Percentiles rank a stretch among this genome's conserved stretches.
Conservation (phyloP, 1,140 invertebrate genomes). For the Centruroides vittatus region DNA sequence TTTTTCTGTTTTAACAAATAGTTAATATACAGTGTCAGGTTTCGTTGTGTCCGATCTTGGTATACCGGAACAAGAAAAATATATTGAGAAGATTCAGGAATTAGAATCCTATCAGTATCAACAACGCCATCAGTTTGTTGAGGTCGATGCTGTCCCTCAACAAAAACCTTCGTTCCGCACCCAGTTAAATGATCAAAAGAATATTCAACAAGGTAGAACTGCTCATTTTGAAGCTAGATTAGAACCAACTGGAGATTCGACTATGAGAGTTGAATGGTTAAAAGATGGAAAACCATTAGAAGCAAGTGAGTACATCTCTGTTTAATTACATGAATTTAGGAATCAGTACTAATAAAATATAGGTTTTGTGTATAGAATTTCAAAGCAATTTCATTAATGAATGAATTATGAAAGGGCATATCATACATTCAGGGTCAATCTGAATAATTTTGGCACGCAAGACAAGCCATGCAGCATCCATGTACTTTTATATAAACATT, state of each 20-base stretch:
- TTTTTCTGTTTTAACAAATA: neutral
- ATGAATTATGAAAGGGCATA: too few relatives aligned
- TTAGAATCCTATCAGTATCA: conserved; percentile 59
- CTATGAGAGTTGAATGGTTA: conserved; percentile 85
- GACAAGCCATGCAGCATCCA: too few relatives aligned
- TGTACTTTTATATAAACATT: too few relatives aligned
- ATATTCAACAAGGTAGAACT: conserved; percentile 80
- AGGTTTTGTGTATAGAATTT: too few relatives aligned
- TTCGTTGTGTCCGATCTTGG: conserved; percentile 37
- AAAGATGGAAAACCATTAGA: conserved; percentile 81
- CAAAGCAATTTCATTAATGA: too few relatives aligned
- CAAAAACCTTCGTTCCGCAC: conserved; percentile 66
- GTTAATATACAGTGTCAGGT: neutral
- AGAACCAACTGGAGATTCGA: conserved; percentile 81
- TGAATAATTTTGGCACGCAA: too few relatives aligned
- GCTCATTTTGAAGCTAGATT: conserved; percentile 91
- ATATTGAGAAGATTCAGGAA: conserved; percentile 83
- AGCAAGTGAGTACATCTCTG: conserved; percentile 46
- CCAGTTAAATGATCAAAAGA: conserved; percentile 67
- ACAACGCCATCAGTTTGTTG: conserved; percentile 10
- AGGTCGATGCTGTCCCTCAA: conserved; percentile 10
- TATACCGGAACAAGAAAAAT: conserved; percentile 80
- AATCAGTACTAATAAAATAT: too few relatives aligned
- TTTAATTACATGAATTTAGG: too few relatives aligned
- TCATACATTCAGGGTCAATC: too few relatives aligned